Evolutionary conservation across 2,888 invertebrate species (phyloP).

Genomic region (Athalia circularis): DNA sequence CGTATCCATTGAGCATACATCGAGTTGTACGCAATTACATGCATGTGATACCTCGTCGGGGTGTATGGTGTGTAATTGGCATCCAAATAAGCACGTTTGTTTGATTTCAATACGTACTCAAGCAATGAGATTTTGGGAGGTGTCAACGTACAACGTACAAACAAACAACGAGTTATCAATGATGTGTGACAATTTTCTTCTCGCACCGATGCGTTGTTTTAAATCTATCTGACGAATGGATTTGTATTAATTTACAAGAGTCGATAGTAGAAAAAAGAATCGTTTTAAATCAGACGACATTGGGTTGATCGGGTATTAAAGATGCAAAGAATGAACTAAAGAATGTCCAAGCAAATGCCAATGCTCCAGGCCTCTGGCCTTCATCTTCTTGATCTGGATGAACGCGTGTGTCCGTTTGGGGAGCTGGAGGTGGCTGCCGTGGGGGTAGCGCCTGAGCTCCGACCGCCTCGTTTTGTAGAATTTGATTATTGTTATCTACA

Average conservation of each 20-base stretch:
- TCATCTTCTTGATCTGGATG: constrained; percentile 71
- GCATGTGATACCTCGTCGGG: too few species aligned
- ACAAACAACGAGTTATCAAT: too few species aligned
- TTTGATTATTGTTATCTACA: constrained; percentile 65
- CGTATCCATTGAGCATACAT: too few species aligned
- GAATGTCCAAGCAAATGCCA: constrained; percentile 91
- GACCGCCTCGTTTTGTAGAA: constrained; percentile 59
- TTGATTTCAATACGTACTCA: too few species aligned
- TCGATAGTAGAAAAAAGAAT: constrained; percentile 23
- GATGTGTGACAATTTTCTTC: too few species aligned
- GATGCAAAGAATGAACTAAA: constrained; percentile 96
- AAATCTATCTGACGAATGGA: neutral
- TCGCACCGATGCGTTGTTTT: too few species aligned
- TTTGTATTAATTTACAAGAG: constrained; percentile 50
- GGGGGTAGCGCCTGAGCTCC: constrained; percentile 51
- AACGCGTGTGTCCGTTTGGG: constrained; percentile 63
- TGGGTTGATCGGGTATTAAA: constrained; percentile 92
- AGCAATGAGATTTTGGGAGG: too few species aligned
- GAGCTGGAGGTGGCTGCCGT: constrained; percentile 58
- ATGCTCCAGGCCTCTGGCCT: constrained; percentile 78
- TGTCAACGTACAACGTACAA: too few species aligned
- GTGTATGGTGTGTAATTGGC: too few species aligned
- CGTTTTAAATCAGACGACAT: constrained; percentile 74
- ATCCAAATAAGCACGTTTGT: too few species aligned
- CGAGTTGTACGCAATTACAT: too few species aligned